phyloP scores from a whole-genome alignment of 2,888 invertebrate species.

The Parnassius glacialis region DNA sequence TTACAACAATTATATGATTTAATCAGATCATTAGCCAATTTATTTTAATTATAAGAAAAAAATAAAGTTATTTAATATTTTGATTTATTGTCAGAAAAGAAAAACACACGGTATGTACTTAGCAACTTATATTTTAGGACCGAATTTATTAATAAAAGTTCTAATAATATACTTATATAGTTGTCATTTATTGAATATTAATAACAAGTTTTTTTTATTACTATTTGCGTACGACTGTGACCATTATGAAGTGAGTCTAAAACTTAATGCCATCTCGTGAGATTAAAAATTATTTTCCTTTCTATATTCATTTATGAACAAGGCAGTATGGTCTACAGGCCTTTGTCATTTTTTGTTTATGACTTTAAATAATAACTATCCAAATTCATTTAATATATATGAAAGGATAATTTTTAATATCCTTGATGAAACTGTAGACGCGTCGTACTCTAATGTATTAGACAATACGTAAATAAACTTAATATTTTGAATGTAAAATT shows the following conservation, averaged over 20 bases:
- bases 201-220: background rate
- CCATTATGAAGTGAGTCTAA: background rate
- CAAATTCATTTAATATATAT: no score
- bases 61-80: no score
- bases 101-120: background rate
- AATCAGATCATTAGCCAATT: no score
- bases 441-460: conserved; percentile 51
- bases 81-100: no score
- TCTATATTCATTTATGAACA: background rate
- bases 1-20: no score
- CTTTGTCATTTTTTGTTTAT: no score
- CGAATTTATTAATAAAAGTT: background rate
- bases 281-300: conserved; percentile 1
- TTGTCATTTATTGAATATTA: background rate
- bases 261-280: conserved; percentile 2
- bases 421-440: conserved; percentile 35
- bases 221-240: background rate
- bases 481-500: conserved; percentile 40
- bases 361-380: no score
- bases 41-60: no score
- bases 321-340: no score
- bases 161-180: background rate
- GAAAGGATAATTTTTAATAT: conserved; percentile 20
- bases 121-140: background rate
- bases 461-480: conserved; percentile 52